Conservation (phyloP, 1,140 invertebrate species). For the Sycophila sp. region DNA sequence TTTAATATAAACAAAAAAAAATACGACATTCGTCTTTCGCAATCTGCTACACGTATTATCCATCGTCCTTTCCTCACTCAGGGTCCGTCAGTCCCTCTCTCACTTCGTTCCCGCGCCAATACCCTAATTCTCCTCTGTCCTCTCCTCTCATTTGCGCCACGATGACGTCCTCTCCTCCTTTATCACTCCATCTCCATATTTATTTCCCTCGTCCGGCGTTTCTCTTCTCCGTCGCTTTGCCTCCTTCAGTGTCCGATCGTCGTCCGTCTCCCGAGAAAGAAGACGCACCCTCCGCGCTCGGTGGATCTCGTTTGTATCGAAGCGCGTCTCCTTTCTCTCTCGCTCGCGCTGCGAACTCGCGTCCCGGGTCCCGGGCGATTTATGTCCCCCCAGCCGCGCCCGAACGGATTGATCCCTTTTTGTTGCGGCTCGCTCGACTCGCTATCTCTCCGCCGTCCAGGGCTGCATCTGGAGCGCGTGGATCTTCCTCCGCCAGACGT, state of each 20-base stretch:
- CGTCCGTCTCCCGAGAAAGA: neutral
- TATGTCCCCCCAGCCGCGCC: slow-evolving; percentile 59
- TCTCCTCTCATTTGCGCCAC: neutral
- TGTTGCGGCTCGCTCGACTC: slow-evolving; percentile 43
- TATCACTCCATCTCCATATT: neutral
- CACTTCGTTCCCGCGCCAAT: neutral
- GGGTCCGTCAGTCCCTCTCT: neutral
- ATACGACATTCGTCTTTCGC: too few species aligned
- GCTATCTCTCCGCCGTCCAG: slow-evolving; percentile 30
- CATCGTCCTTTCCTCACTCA: too few species aligned
- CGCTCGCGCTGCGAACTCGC: slow-evolving; percentile 44
- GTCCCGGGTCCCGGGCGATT: slow-evolving; percentile 49
- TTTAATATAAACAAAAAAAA: too few species aligned
- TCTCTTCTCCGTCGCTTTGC: neutral
- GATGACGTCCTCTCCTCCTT: neutral
- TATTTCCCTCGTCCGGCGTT: neutral
- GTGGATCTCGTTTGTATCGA: slow-evolving; percentile 50
- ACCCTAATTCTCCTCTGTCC: neutral
- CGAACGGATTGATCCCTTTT: slow-evolving; percentile 64
- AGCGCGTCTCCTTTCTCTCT: slow-evolving; percentile 32
- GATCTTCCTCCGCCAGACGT: too few species aligned
- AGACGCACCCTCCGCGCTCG: neutral
- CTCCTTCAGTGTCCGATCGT: slow-evolving; percentile 4
- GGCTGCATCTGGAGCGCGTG: too few species aligned
- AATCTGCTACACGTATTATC: too few species aligned